phyloP scores from a whole-genome alignment of 64 coral and sea anemone species.

The Montipora foliosa region DNA sequence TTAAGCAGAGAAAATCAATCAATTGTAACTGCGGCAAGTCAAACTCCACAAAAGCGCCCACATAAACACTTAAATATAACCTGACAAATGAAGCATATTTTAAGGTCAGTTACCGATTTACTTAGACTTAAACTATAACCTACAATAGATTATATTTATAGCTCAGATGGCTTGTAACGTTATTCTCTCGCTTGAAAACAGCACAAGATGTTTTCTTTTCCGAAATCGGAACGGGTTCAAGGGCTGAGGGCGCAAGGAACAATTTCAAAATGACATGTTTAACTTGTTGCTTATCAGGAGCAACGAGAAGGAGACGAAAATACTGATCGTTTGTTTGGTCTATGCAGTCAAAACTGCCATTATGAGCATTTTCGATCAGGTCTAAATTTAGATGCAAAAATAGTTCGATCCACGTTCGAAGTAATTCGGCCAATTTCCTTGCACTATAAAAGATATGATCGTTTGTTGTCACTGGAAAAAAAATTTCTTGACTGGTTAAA shows the following conservation, averaged over 20 bases:
- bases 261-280: background rate
- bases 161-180: background rate
- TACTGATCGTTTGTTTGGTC: background rate
- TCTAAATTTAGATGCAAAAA: background rate
- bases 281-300: background rate
- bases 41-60: background rate
- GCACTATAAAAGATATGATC: background rate
- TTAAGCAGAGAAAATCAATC: background rate
- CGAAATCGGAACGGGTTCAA: background rate
- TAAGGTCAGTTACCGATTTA: background rate
- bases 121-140: too few relatives aligned
- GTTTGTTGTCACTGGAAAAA: background rate
- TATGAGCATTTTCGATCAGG: background rate
- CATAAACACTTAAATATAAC: background rate
- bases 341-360: background rate
- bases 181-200: background rate
- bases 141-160: background rate
- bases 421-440: background rate
- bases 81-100: background rate
- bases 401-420: background rate
- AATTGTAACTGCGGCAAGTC: background rate
- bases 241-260: background rate
- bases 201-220: constrained; percentile 8
- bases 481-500: background rate
- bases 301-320: background rate